Evolutionary conservation across 2,797 vertebrate species (phyloP).

Genomic region (Dendrocincla tyrannina): DNA sequence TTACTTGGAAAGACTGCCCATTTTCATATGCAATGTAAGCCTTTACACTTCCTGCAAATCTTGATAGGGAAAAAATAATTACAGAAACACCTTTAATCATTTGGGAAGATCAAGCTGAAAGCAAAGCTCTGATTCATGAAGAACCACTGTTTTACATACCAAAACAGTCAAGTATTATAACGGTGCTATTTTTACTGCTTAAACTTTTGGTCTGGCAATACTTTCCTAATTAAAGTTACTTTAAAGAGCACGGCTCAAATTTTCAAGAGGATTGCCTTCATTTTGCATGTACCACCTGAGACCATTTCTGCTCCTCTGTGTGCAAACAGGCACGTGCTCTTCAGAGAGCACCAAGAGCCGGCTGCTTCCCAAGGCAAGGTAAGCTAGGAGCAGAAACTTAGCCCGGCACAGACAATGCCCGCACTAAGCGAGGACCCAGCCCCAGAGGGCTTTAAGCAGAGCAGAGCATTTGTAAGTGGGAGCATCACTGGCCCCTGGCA

Average conservation of each 20-base stretch:
- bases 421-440: background rate
- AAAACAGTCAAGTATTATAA: background rate
- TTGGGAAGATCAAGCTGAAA: background rate
- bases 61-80: background rate
- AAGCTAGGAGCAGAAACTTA: background rate
- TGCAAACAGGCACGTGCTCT: background rate
- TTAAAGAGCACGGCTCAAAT: background rate
- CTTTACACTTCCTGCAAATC: constrained; percentile 48
- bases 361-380: background rate
- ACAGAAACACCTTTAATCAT: background rate
- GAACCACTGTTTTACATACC: background rate
- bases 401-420: background rate
- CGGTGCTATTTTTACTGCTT: background rate
- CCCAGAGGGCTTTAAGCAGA: background rate
- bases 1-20: constrained; percentile 42
- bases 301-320: background rate
- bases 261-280: background rate
- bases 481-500: background rate
- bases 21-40: constrained; percentile 39
- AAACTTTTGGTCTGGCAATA: background rate
- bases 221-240: background rate
- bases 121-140: background rate
- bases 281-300: background rate
- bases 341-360: background rate
- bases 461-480: rapidly evolving